Base-by-base conservation (phyloP, 2,113 vertebrate species). In the Stercorarius parasiticus region DNA sequence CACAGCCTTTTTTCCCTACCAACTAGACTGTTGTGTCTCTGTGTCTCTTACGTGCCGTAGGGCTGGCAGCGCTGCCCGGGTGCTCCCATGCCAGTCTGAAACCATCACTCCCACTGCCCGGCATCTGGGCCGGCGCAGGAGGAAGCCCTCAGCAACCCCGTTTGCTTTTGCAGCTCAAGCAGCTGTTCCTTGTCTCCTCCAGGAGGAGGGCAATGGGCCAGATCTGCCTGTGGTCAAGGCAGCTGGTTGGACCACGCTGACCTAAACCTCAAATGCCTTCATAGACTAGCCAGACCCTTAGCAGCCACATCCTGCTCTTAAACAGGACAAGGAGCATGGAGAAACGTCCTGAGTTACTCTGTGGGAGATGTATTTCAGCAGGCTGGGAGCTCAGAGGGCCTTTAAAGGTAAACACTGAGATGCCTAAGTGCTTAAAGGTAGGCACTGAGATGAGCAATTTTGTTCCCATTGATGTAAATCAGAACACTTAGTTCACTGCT, bases 31-130 rank as follows among this genome's bases (percentile, higher is more conserved):
- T 12, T 0, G 2, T 66, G 45, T 19, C 45, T 47, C 23, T 13
- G 22, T 29, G 42, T 47, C 53, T 21, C 43, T 19, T 22, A 12
- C 1, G 0, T 36, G 69, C n/a, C 29, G 2, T 17, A 13, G 62
- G 66, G 23, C 56, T 66, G 71, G 36, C 76, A 47, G 56, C 4
- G 36, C 65, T 43, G 34, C 27, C 61, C 4, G 2, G 6, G 3
- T 14, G 7, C 40, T 71, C 45, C 40, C 43, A 8, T 1, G 2
- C 13, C 38, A 14, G n/a, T 26, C 42, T 5, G 11, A 59, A 90
- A 8, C 18, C 49, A 14, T 30, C 62, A 1, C 5, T 72, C 80
- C 52, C 3, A 1, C 53, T 10, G 23, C 3, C 9, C 0, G 0
- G 32, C 0, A 0, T 4, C 62, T 11, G 21, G 32, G 40, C 45